Percentiles rank a stretch among this genome's conserved stretches.
Evolutionary conservation across 2,888 invertebrate species (phyloP).

Genomic region (Onthophagus sagittarius): DNA sequence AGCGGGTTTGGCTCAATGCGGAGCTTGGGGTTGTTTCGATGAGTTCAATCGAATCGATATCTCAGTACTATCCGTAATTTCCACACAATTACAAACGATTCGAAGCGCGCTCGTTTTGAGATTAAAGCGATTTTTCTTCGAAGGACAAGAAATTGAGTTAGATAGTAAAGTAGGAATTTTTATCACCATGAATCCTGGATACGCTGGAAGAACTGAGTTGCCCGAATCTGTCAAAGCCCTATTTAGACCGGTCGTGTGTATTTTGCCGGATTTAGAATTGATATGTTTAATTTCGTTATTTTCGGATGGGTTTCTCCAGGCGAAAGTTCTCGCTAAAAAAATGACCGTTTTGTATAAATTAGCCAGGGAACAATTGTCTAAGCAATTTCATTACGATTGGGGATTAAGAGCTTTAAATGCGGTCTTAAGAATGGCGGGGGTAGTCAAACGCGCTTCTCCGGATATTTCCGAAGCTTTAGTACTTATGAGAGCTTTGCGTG

Average conservation of each 20-base stretch:
- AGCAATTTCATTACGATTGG: conserved; percentile 93
- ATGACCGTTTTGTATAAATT: conserved; percentile 89
- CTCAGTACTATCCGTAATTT: conserved; percentile 89
- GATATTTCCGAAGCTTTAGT: conserved; percentile 82
- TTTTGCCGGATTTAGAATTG: conserved; percentile 85
- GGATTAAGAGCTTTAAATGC: conserved; percentile 88
- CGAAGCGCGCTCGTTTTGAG: conserved; percentile 76
- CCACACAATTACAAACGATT: conserved; percentile 86
- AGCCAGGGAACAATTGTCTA: conserved; percentile 83
- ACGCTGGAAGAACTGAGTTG: conserved; percentile 86
- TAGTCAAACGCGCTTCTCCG: conserved; percentile 72
- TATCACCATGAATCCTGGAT: conserved; percentile 94
- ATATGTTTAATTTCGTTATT: conserved; percentile 90
- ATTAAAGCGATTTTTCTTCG: conserved; percentile 64
- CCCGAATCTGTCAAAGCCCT: conserved; percentile 90
- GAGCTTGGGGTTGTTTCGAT: conserved; percentile 95
- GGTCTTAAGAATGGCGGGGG: conserved; percentile 87
- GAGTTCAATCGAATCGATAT: conserved; percentile 93
- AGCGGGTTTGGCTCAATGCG: conserved; percentile 77
- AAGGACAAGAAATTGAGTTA: conserved; percentile 68
- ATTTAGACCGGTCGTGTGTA: conserved; percentile 89
- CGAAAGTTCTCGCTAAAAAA: conserved; percentile 88
- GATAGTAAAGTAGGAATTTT: conserved; percentile 88
- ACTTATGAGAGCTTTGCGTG: conserved; percentile 84
- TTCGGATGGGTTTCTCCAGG: conserved; percentile 86